Percentiles rank a stretch among this genome's conserved stretches.
These are phyloP conservation scores for Erythrolamprus reginae DNA, from an alignment of 2,113 vertebrate genomes.

Conservation along the genomic window DNA sequence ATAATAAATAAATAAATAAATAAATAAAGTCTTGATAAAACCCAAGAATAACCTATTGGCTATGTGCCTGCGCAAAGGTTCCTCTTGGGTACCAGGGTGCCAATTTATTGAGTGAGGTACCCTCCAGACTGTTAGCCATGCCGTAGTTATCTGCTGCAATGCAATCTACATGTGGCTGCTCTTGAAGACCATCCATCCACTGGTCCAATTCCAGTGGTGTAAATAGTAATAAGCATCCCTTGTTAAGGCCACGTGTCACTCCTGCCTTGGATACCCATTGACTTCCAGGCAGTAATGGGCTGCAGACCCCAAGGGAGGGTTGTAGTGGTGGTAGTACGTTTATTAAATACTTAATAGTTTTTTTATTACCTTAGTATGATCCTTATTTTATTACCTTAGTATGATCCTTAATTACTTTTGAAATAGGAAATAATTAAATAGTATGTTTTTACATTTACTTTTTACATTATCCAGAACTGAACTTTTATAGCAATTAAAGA, in stretches of 20 bases:
- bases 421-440: too few relatives aligned
- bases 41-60: not conserved
- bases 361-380: too few relatives aligned
- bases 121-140: not conserved
- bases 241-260: not conserved
- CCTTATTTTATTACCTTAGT: too few relatives aligned
- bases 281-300: too few relatives aligned
- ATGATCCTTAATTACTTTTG: too few relatives aligned
- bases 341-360: too few relatives aligned
- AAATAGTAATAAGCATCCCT: not conserved
- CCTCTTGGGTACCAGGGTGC: not conserved
- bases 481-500: too few relatives aligned
- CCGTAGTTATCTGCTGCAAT: not conserved
- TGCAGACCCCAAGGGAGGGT: too few relatives aligned
- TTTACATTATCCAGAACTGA: too few relatives aligned
- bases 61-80: not conserved
- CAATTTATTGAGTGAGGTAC: not conserved
- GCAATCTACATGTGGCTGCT: not conserved
- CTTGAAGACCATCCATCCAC: not conserved
- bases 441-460: too few relatives aligned
- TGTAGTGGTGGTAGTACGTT: too few relatives aligned
- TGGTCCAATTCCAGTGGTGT: not conserved
- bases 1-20: too few relatives aligned
- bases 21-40: not conserved
- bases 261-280: not conserved